Evolutionary conservation across 2,113 vertebrate species (phyloP).

Genomic region (Solenodon paradoxus): DNA sequence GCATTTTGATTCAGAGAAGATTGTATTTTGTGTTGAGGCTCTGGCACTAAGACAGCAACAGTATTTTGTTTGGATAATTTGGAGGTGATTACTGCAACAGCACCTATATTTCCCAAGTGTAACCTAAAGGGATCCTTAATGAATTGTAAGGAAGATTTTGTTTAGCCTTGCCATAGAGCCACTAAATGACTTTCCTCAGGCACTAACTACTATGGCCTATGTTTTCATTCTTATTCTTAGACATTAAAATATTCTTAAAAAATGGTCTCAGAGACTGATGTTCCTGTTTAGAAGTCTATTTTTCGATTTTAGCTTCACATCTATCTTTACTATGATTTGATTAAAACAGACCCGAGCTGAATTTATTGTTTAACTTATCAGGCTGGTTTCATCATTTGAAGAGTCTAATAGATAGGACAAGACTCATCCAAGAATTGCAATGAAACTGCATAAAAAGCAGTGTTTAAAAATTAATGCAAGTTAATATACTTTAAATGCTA

Average conservation of each 20-base stretch:
- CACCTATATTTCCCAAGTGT: background rate
- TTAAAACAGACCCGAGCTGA: background rate
- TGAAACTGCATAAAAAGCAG: background rate
- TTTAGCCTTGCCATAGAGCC: background rate
- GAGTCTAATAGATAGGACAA: conserved; percentile 11
- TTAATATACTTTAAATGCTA: conserved; percentile 8
- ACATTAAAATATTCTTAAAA: conserved; percentile 7
- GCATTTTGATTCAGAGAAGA: background rate
- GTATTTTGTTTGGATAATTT: conserved; percentile 17
- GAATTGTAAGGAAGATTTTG: background rate
- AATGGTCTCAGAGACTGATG: background rate
- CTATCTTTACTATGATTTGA: background rate
- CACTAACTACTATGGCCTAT: background rate
- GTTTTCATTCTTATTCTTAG: background rate
- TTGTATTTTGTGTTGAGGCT: background rate
- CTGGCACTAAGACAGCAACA: background rate
- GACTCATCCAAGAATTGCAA: background rate
- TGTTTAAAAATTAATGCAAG: conserved; percentile 47
- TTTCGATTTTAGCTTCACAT: background rate
- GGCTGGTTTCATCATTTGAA: conserved; percentile 11
- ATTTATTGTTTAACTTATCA: background rate
- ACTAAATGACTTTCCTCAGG: background rate
- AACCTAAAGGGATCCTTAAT: background rate
- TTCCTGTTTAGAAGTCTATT: background rate
- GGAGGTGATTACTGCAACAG: background rate